These are phyloP conservation scores for Eubasilissa regina DNA, from an alignment of 1,140 invertebrate genomes.

Conservation along the genomic window DNA sequence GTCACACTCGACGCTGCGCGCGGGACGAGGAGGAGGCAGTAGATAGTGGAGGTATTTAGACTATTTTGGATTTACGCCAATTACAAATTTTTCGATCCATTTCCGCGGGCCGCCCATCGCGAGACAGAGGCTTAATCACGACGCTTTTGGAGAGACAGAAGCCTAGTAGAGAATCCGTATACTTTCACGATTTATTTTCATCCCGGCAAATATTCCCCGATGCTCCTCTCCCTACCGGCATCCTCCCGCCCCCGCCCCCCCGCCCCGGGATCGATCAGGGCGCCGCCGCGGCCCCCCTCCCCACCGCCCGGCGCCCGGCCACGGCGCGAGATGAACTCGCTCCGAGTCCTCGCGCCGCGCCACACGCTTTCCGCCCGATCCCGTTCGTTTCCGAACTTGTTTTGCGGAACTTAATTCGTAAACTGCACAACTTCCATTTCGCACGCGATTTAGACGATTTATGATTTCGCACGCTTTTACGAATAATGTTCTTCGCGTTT, in stretches of 20 bases:
- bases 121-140: not conserved
- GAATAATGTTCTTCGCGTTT: too few relatives aligned
- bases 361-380: constrained; percentile 29
- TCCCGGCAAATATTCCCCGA: constrained; percentile 12
- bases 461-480: too few relatives aligned
- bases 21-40: too few relatives aligned
- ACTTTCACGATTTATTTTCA: not conserved
- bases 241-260: not conserved
- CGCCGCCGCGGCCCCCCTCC: constrained; percentile 68
- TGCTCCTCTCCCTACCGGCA: constrained; percentile 10
- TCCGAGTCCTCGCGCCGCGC: constrained; percentile 22
- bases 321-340: constrained; percentile 5
- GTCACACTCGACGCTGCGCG: too few relatives aligned
- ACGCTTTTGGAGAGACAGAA: not conserved
- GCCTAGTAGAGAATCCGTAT: not conserved
- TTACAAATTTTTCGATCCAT: too few relatives aligned
- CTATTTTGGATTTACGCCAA: too few relatives aligned
- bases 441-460: not conserved
- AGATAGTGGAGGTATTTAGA: too few relatives aligned
- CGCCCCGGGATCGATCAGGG: constrained; percentile 70
- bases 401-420: not conserved
- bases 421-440: not conserved
- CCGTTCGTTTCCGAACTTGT: constrained; percentile 16
- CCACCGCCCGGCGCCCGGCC: constrained; percentile 55
- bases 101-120: not conserved